Evolutionary conservation across 2,797 vertebrate species (phyloP), one percentile per base, ranked within the genome.

Genomic region (Sebastes glaucus): DNA sequence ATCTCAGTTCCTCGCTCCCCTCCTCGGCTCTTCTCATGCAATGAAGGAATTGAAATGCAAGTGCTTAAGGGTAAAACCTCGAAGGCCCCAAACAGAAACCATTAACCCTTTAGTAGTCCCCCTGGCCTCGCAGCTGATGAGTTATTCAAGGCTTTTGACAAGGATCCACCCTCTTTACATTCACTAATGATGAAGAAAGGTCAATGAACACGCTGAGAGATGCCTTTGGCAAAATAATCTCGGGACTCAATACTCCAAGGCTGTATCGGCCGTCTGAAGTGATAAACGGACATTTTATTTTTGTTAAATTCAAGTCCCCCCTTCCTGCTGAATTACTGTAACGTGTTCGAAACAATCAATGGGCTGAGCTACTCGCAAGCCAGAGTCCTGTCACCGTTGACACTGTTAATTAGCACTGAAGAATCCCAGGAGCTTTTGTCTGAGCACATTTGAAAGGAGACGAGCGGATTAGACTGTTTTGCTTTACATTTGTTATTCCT

Each of bases 21-120:
- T 72, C 38, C 66, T 81, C 69, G 63, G 74, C 72, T 84, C 66
- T 72, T 77, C 75, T 78, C 64, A 59, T 78, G 77, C 84, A 85
- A 67, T n/a, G 8, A 57, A 84, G 73, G 80, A 91, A 89, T 88
- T 89, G 67, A 91, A 90, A 92, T 91, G 88, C 74, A 76, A 77
- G 78, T 81, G 83, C 77, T 89, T 85, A 27, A 85, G 77, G 80
- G 66, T 74, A 81, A 88, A 89, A 49, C 80, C 88, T 84, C 28
- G 14, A 56, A 89, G 89, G 75, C 80, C 70, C 76, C 63, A 57
- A 90, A 89, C 77, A 90, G 78, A 87, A 89, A 80, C 83, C 80
- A 91, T 93, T 93, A 94, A 93, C 93, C 88, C 92, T 92, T 94
- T 88, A 81, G 66, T 77, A 71, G 83, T 88, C 81, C 85, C 46